Conservation (phyloP, 2,113 vertebrate genomes). For the Oriolus oriolus region DNA sequence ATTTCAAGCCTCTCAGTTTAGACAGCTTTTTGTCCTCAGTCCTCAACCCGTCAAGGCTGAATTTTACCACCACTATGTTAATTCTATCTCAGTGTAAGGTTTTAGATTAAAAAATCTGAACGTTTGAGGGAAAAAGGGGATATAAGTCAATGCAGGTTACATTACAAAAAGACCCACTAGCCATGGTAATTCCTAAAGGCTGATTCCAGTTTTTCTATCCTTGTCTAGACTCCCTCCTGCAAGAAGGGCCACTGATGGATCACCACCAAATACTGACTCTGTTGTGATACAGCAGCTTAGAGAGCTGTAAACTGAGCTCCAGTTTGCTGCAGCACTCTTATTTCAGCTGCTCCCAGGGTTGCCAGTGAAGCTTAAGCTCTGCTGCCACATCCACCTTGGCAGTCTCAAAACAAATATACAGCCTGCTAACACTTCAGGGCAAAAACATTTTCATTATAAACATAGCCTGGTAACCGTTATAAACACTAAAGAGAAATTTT, state of each 20-base stretch:
- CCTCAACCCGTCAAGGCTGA: background rate
- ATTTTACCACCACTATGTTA: background rate
- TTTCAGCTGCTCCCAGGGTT: background rate
- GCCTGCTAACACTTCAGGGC: background rate
- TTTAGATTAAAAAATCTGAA: background rate
- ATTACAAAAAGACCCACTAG: background rate
- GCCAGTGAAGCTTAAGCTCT: background rate
- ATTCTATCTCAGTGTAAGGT: background rate
- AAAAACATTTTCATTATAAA: background rate
- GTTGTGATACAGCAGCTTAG: background rate
- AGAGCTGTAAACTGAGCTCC: background rate
- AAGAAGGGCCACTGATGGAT: background rate
- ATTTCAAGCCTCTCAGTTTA: rapidly evolving
- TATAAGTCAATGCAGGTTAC: background rate
- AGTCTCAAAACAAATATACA: background rate
- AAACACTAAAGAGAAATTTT: background rate
- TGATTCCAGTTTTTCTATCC: background rate
- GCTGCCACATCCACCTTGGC: background rate
- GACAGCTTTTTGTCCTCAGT: background rate
- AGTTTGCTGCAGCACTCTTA: background rate
- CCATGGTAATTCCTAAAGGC: background rate
- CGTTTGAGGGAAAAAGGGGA: background rate
- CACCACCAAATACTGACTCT: background rate
- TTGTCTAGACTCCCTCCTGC: background rate
- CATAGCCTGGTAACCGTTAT: background rate